Evolutionary conservation across 2,113 vertebrate genomes (phyloP).

Genomic region (Felis chaus): DNA sequence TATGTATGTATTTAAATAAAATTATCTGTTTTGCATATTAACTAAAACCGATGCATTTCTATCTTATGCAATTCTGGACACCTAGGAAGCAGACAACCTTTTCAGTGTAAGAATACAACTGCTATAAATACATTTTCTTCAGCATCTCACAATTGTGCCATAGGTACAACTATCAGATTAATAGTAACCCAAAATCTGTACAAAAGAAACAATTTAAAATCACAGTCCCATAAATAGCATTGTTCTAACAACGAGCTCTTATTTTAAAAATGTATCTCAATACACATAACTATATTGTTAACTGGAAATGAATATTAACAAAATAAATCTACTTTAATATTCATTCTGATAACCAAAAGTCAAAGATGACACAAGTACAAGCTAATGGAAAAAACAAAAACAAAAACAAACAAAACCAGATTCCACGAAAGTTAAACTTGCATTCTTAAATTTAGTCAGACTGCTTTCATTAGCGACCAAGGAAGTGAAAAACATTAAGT

Average conservation of each 20-base stretch:
- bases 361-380: constrained; percentile 38
- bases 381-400: background rate
- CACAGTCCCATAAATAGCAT: background rate
- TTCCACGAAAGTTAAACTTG: constrained; percentile 23
- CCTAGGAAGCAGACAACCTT: background rate
- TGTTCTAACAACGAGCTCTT: background rate
- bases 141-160: background rate
- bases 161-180: background rate
- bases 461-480: constrained; percentile 14
- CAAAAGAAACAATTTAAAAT: constrained; percentile 33
- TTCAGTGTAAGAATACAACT: background rate
- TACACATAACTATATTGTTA: background rate
- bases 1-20: constrained; percentile 29
- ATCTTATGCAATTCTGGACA: constrained; percentile 24
- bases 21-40: background rate
- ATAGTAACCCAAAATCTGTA: background rate
- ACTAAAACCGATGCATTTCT: background rate
- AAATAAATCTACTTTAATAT: constrained; percentile 20
- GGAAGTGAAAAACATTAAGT: constrained; percentile 46
- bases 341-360: background rate
- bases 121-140: background rate
- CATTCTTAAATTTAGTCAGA: constrained; percentile 21
- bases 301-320: constrained; percentile 23
- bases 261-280: constrained; percentile 6
- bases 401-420: background rate